Evolutionary conservation across 2,113 vertebrate species (phyloP).

Genomic region (Tachuris rubrigastra): DNA sequence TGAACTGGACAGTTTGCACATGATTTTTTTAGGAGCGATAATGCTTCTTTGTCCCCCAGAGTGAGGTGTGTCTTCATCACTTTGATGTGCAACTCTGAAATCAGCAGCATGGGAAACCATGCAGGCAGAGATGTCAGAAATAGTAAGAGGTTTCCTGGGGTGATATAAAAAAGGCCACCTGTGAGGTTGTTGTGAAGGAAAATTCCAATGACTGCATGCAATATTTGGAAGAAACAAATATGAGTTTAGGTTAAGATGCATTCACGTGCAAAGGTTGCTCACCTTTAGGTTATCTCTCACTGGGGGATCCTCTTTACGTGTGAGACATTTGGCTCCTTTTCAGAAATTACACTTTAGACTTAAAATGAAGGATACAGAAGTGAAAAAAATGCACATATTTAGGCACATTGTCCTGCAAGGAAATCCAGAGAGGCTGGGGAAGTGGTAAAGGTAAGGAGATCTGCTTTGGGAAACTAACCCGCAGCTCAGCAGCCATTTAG

Average conservation of each 20-base stretch:
- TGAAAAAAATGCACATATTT: not conserved
- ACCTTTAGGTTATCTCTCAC: not conserved
- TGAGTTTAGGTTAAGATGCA: not conserved
- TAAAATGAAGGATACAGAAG: not conserved
- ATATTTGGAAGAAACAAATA: constrained; percentile 22
- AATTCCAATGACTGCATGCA: not conserved
- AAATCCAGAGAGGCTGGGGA: not conserved
- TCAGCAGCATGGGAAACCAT: constrained; percentile 9
- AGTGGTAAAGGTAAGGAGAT: not conserved
- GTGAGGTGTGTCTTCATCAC: constrained; percentile 25
- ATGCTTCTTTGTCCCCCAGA: constrained; percentile 17
- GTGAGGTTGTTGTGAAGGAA: constrained; percentile 30
- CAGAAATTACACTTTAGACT: not conserved
- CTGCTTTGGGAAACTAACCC: not conserved
- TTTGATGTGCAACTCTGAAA: constrained; percentile 28
- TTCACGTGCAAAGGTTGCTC: not conserved
- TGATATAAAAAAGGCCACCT: constrained; percentile 44
- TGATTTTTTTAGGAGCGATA: not conserved
- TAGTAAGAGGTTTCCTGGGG: constrained; percentile 39
- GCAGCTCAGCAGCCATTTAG: not conserved
- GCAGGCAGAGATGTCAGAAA: constrained; percentile 14
- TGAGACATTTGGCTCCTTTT: not conserved
- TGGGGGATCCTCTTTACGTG: not conserved
- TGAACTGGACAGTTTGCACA: not conserved
- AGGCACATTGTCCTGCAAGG: not conserved